Conservation (phyloP, 2,888 invertebrate genomes). For the Parasteatoda lunata region DNA sequence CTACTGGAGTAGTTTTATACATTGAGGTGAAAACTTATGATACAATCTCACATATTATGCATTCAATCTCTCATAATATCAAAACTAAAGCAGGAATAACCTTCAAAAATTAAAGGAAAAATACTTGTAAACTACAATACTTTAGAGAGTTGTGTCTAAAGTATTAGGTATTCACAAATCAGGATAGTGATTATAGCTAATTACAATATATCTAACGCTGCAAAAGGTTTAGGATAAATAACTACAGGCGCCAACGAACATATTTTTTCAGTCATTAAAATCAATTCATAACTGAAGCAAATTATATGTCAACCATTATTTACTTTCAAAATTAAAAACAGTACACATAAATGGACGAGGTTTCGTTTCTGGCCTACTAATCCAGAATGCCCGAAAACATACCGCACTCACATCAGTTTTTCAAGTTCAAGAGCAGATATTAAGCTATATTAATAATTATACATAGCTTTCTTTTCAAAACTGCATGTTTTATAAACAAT, state of each 20-base stretch:
- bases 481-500: not conserved
- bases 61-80: too few species aligned
- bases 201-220: too few species aligned
- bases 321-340: not conserved
- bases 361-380: not conserved
- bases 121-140: too few species aligned
- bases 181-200: too few species aligned
- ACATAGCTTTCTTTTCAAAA: not conserved
- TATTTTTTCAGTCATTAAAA: not conserved
- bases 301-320: not conserved
- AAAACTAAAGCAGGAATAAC: too few species aligned
- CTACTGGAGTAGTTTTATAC: too few species aligned
- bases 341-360: not conserved
- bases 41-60: too few species aligned
- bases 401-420: conserved; percentile 32
- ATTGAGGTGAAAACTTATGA: too few species aligned
- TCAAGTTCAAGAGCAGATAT: not conserved
- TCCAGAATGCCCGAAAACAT: conserved; percentile 7
- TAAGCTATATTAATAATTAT: not conserved
- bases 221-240: not conserved
- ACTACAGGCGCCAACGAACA: not conserved
- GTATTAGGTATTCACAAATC: too few species aligned
- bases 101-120: too few species aligned
- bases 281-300: not conserved
- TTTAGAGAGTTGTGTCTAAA: too few species aligned